Base-by-base conservation (phyloP, 2,113 vertebrate species). In the Miniopterus natalensis region DNA sequence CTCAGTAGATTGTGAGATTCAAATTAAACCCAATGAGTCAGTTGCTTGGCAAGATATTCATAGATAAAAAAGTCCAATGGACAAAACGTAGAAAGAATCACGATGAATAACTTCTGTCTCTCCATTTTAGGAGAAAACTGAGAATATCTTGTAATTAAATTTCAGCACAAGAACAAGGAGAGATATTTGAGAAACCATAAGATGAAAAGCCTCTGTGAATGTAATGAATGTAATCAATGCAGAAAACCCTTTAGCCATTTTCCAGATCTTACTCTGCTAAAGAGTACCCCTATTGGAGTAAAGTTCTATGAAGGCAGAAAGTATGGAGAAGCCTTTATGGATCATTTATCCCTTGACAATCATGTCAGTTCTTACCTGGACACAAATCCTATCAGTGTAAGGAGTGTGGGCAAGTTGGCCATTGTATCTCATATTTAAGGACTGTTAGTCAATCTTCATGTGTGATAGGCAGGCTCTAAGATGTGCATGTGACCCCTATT, bases 51-150 rank as follows among this genome's bases (percentile, higher is more conserved):
- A 96, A 65, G 47, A 78, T 90, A 92, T 75, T 75, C 71, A 40
- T 4, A 55, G 91, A 92, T 70, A 59, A 65, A 61, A 93, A 55
- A 29, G 40, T 36, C 29, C 63, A 84, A 51, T 47, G 23, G 92
- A 75, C 21, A 81, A 61, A 93, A 92, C 87, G 49, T 36, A 92
- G 40, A 74, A 74, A 80, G 85, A 95, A 68, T 84, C 84, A 87
- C 20, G 53, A 92, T 23, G 42, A 77, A 87, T 73, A 17, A 79
- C 47, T 70, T 49, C n/a, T 89, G 23, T 17, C 90, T 91, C 40
- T 96, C 47, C 42, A 42, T 75, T 84, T 94, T 70, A 95, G 81
- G 49, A 94, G 79, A 70, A 96, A 90, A 79, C 47, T 88, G 66
- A 84, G 57, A 92, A n/a, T 90, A 92, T 49, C 36, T 31, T 93